Evolutionary conservation across 2,113 vertebrate genomes (phyloP).

Genomic region (Tetrax tetrax): DNA sequence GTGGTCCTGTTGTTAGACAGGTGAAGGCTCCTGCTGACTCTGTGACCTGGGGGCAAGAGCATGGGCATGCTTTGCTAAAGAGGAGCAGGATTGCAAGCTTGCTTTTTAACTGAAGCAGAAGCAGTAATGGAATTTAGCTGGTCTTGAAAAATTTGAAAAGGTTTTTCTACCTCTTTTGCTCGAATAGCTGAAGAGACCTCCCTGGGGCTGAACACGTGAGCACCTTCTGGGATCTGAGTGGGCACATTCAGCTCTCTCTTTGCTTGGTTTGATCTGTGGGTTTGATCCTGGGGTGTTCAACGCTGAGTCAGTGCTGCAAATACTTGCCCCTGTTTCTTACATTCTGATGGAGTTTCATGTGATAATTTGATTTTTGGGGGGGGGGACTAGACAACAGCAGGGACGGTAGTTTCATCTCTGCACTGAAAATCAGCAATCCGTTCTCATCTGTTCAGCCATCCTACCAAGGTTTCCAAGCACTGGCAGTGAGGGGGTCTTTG

Average conservation of each 20-base stretch:
- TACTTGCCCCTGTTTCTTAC: not conserved
- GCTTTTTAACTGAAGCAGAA: not conserved
- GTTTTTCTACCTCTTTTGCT: not conserved
- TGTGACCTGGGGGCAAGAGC: not conserved
- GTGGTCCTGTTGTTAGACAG: not conserved
- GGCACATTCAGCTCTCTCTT: not conserved
- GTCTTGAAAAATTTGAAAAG: not conserved
- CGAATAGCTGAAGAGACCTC: not conserved
- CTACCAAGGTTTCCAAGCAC: not conserved
- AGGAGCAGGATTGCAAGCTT: not conserved
- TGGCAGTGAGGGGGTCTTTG: too few relatives aligned
- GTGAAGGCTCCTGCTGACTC: not conserved
- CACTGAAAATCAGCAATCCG: not conserved
- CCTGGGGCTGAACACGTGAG: not conserved
- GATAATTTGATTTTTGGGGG: not conserved
- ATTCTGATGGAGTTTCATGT: not conserved
- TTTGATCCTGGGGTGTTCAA: not conserved
- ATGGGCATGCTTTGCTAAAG: not conserved
- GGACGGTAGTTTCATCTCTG: not conserved
- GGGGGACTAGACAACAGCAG: not conserved
- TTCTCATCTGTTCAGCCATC: not conserved
- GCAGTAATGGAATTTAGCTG: not conserved
- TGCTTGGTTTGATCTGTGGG: not conserved
- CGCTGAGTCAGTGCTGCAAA: not conserved
- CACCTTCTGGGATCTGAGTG: not conserved